Percentiles rank a stretch among this genome's conserved stretches.
These are phyloP conservation scores for Solenopsis fugax DNA, from an alignment of 1,140 invertebrate genomes.

Conservation along the genomic window DNA sequence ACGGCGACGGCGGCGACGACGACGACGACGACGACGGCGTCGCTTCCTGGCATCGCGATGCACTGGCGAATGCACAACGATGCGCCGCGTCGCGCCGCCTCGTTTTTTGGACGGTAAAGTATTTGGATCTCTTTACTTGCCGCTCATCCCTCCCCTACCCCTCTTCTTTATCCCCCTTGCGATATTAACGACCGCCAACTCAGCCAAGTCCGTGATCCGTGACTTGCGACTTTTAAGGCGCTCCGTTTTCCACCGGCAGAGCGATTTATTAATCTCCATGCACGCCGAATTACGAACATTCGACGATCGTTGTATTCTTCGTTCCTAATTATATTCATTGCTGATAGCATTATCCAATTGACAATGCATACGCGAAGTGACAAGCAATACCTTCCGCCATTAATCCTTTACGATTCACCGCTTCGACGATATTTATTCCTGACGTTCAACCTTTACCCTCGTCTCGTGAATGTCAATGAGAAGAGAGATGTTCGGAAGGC, in stretches of 20 bases:
- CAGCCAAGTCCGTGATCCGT: constrained; percentile 7
- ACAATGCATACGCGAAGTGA: neutral
- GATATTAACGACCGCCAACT: constrained; percentile 47
- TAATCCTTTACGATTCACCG: constrained; percentile 38
- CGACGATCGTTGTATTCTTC: constrained; percentile 1
- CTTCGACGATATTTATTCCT: neutral
- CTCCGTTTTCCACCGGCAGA: neutral
- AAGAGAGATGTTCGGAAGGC: constrained; percentile 31
- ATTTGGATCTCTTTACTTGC: constrained; percentile 26
- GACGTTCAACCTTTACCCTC: constrained; percentile 20
- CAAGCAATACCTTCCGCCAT: constrained; percentile 7
- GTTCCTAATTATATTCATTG: neutral
- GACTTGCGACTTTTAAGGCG: constrained; percentile 23
- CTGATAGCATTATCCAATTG: neutral
- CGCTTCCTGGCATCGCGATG: constrained; percentile 41
- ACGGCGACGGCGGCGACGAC: neutral
- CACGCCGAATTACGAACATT: neutral
- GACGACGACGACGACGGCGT: neutral
- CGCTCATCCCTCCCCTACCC: neutral
- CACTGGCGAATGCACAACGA: constrained; percentile 42
- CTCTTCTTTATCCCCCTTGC: neutral
- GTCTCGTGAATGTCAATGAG: constrained; percentile 24
- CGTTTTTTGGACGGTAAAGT: constrained; percentile 42
- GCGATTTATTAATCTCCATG: constrained; percentile 22
- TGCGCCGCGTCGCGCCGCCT: neutral